Conservation (phyloP, 2,888 invertebrate species). For the Zelleria hepariella region DNA sequence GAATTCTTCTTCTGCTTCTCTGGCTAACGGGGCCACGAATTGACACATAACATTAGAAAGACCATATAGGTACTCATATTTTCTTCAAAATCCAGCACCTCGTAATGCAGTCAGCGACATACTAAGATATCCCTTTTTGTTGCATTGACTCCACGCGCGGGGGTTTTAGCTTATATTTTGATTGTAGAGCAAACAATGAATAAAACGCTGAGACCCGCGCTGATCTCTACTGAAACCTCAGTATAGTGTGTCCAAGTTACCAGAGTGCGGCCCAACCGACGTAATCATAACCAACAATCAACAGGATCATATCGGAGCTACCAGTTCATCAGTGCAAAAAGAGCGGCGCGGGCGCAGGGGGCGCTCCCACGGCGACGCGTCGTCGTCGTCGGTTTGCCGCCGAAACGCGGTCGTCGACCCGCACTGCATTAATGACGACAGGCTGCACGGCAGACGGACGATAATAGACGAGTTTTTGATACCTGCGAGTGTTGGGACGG, state of each 20-base stretch:
- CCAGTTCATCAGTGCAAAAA: neutral
- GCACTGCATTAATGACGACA: constrained; percentile 1
- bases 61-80: too few relatives aligned
- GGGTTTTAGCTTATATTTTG: too few relatives aligned
- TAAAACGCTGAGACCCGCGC: neutral
- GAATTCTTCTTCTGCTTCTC: too few relatives aligned
- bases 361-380: neutral
- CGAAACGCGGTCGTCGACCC: constrained; percentile 1
- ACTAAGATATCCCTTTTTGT: too few relatives aligned
- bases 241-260: neutral
- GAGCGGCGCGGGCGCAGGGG: neutral
- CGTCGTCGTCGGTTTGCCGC: neutral
- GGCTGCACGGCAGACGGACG: constrained; percentile 1
- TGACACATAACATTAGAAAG: too few relatives aligned
- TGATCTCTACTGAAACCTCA: neutral
- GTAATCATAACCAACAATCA: neutral
- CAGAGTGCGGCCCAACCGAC: neutral
- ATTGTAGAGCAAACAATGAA: neutral
- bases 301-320: neutral
- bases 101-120: too few relatives aligned
- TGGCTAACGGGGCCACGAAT: too few relatives aligned
- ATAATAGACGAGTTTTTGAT: constrained; percentile 1
- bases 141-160: too few relatives aligned
- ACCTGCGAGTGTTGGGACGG: neutral
- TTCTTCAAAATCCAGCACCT: too few relatives aligned